phyloP scores from a whole-genome alignment of 2,888 invertebrate genomes.

The Macrophya annulata region DNA sequence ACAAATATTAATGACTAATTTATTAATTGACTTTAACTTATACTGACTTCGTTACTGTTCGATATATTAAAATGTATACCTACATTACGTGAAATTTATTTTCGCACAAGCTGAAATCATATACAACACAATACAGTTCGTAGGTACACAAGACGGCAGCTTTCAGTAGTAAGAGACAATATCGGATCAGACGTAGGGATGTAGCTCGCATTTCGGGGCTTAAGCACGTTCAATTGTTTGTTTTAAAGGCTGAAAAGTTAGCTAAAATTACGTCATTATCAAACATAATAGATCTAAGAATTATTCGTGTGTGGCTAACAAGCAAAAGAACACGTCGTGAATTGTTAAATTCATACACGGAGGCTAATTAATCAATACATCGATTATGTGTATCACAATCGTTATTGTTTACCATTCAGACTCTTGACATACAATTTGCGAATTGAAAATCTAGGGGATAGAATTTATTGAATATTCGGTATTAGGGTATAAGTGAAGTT shows the following conservation, averaged over 20 bases:
- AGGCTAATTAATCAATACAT: not conserved
- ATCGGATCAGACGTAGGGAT: not conserved
- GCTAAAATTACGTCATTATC: slow-evolving; percentile 4
- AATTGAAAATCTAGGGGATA: not conserved
- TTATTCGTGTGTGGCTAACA: not conserved
- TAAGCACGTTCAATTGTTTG: slow-evolving; percentile 20
- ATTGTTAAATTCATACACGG: not conserved
- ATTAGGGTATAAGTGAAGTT: not conserved
- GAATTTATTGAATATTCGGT: too few species aligned
- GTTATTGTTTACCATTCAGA: too few species aligned
- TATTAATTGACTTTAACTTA: not conserved
- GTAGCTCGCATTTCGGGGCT: not conserved
- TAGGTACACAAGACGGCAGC: not conserved
- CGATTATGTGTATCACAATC: not conserved
- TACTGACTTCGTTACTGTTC: not conserved
- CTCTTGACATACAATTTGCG: not conserved
- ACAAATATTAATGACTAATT: not conserved
- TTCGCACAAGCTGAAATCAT: too few species aligned
- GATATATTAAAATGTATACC: not conserved
- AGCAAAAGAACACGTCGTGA: not conserved
- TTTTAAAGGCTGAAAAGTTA: slow-evolving; percentile 17
- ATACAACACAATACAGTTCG: too few species aligned
- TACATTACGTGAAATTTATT: too few species aligned
- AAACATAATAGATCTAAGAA: not conserved
- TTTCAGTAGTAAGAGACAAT: slow-evolving; percentile 13